A percentile compares a stretch with the other conserved stretches of the same genome.
Evolutionary conservation across 2,113 vertebrate species (phyloP).

Genomic region (Apteryx owenii): DNA sequence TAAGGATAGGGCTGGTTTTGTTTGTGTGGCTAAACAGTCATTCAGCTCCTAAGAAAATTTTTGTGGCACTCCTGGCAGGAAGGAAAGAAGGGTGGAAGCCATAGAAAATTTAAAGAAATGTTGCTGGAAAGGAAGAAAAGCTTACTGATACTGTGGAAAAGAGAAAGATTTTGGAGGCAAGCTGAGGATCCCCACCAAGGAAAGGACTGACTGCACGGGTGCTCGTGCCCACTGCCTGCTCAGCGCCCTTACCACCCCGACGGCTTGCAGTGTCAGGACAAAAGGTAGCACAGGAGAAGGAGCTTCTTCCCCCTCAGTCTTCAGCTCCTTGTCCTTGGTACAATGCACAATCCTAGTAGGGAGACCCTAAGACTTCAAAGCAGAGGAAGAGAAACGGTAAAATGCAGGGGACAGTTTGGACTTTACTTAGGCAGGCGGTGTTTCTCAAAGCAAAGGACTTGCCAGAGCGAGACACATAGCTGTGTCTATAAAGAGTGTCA

Average conservation of each 20-base stretch:
- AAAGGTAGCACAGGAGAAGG: neutral
- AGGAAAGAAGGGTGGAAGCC: neutral
- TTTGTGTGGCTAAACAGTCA: neutral
- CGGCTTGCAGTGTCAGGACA: no score
- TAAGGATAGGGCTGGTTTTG: neutral
- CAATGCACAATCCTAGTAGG: neutral
- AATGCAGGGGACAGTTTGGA: neutral
- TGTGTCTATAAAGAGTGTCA: neutral
- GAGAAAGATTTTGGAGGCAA: neutral
- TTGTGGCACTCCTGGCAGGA: neutral
- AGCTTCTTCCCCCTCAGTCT: neutral
- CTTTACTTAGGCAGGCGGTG: neutral
- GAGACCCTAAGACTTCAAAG: neutral
- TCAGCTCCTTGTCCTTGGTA: neutral
- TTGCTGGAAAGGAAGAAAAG: neutral
- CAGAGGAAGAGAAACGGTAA: neutral
- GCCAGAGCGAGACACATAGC: neutral
- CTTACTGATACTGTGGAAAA: no score
- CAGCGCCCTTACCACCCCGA: rapidly evolving
- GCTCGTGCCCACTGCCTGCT: neutral
- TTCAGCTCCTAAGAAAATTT: neutral
- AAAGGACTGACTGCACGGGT: neutral
- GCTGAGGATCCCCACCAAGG: neutral
- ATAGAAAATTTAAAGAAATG: neutral
- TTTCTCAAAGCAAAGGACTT: neutral